Conservation (phyloP, 2,888 invertebrate species). For the Neria commutata region DNA sequence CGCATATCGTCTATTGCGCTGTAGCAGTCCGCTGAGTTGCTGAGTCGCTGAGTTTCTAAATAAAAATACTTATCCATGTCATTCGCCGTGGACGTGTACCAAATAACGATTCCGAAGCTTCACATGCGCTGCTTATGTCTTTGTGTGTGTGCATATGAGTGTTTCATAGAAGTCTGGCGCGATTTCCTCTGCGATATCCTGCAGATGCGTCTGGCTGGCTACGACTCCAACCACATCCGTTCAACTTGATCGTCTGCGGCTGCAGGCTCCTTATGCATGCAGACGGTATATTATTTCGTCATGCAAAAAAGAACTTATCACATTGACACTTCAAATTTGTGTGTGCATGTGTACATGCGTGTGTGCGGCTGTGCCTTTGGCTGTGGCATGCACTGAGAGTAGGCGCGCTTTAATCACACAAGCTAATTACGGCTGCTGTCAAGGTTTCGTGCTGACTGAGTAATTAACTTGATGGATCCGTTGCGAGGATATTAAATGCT, state of each 20-base stretch:
- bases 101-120: no score
- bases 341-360: background rate
- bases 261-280: constrained; percentile 11
- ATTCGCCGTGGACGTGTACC: constrained; percentile 25
- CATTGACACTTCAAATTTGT: constrained; percentile 10
- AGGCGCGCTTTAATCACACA: no score
- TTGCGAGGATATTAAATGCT: no score
- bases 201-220: background rate
- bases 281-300: constrained; percentile 3
- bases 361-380: background rate
- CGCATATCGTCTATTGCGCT: no score
- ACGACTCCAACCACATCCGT: background rate
- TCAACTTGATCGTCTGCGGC: background rate
- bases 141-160: no score
- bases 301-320: constrained; percentile 7
- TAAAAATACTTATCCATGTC: constrained; percentile 29
- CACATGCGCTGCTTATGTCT: no score
- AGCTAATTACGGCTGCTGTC: no score
- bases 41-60: constrained; percentile 20
- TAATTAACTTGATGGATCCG: background rate
- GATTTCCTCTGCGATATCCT: no score
- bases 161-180: no score
- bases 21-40: no score
- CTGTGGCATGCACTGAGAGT: background rate
- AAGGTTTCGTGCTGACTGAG: no score